Evolutionary conservation across 2,797 vertebrate species (phyloP).

Genomic region (Bovichtus diacanthus): DNA sequence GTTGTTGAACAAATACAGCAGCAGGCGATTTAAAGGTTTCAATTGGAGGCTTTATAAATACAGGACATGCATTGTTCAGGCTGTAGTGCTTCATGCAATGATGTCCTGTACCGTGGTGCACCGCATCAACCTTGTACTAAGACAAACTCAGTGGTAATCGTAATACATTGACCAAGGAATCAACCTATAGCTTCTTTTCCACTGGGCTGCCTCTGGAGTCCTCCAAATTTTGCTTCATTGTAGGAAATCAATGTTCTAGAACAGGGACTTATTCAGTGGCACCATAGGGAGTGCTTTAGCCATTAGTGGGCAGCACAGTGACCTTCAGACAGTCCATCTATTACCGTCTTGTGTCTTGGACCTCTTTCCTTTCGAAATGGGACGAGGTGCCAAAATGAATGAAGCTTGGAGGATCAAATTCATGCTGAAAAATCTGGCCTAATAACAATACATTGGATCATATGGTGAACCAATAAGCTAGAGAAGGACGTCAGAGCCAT

Average conservation of each 20-base stretch:
- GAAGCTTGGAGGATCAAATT: constrained; percentile 24
- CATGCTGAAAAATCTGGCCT: neutral
- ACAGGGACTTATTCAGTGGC: constrained; percentile 63
- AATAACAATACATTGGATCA: constrained; percentile 3
- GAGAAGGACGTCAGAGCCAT: neutral
- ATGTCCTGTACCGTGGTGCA: neutral
- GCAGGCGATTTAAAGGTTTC: constrained; percentile 16
- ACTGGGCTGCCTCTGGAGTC: constrained; percentile 31
- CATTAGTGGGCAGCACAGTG: constrained; percentile 72
- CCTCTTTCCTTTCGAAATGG: constrained; percentile 41
- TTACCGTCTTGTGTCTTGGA: constrained; percentile 67
- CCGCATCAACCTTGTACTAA: constrained; percentile 33
- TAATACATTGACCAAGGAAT: constrained; percentile 27
- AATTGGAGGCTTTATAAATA: constrained; percentile 1
- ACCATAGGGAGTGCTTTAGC: constrained; percentile 67
- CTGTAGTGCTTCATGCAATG: neutral
- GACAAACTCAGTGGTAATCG: constrained; percentile 29
- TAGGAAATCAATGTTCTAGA: constrained; percentile 73
- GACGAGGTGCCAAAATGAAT: constrained; percentile 38
- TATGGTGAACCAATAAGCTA: neutral
- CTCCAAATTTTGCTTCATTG: constrained; percentile 70
- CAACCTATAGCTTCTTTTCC: constrained; percentile 31
- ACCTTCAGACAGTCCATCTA: constrained; percentile 75
- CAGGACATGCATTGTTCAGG: neutral
- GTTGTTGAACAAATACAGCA: constrained; percentile 15